Base-by-base conservation (phyloP, 2,888 invertebrate species). In the Eumacrocentrus americanus region DNA sequence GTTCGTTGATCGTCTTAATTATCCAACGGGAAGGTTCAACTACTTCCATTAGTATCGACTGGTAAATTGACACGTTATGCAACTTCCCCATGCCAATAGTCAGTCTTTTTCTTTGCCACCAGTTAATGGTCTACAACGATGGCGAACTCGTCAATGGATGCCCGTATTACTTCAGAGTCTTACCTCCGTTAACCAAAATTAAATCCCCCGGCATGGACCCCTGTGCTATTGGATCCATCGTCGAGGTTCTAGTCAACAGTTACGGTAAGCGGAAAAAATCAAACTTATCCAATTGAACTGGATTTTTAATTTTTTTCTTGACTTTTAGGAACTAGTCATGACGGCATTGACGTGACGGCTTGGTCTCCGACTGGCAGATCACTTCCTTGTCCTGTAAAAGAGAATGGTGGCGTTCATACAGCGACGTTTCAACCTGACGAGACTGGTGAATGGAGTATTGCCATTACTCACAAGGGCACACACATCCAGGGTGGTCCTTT, bases 381-480 rank as follows among this genome's bases (percentile, higher is more conserved):
- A 0, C 86, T 92, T 58, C 86, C 88, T 62, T 91, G 94, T 78
- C 92, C 93, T 0, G 89, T 94, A n/a, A 89, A 89, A 42, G 91
- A 91, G 65, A 88, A 91, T n/a, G 90, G 91, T 46, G 94, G 93
- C 58, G 92, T 94, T 55, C 96, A 95, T 77, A 93, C 94, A 69
- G 96, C 98, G 67, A 96, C 94, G 72, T 98, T 98, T 81, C 94
- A 96, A 77, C 98, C 98, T 0, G 94, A 95, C 72, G 98, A 98
- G 83, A 92, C 95, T 37, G 98, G 98, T 59, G 94, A 95, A 74
- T 98, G 98, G 98, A 90, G 92, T 71, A 96, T 99, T 58, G 94
- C 94, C 66, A 96, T 98, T 66, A 90, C 93, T 14, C 98, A 98
- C 81, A 95, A 97, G 77, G 95, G 95, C 29, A 91, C 95, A 72